Evolutionary conservation across 2,888 invertebrate genomes (phyloP).

Genomic region (Podabrus alpinus): DNA sequence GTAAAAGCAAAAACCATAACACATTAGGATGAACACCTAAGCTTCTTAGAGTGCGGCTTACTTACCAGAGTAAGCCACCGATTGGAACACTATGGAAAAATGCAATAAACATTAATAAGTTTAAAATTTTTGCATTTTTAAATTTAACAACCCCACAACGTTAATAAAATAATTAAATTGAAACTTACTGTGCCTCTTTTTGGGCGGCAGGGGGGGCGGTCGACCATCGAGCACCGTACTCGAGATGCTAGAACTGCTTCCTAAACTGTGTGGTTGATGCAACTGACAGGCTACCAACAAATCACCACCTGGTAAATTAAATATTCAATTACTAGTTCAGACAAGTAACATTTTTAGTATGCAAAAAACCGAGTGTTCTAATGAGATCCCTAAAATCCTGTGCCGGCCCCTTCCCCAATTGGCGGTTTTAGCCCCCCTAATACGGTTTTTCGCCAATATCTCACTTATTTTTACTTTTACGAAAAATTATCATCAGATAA

Average conservation of each 20-base stretch:
- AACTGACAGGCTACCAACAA: constrained; percentile 53
- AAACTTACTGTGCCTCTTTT: constrained; percentile 93
- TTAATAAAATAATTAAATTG: constrained; percentile 11
- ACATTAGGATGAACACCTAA: constrained; percentile 4
- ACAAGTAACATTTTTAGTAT: no score
- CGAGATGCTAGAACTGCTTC: constrained; percentile 41
- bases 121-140: constrained; percentile 32
- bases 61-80: constrained; percentile 95
- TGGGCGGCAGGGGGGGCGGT: constrained; percentile 89
- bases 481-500: no score
- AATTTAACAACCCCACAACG: neutral
- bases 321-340: neutral
- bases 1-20: constrained; percentile 8
- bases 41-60: constrained; percentile 57
- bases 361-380: no score
- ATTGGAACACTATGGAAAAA: constrained; percentile 83
- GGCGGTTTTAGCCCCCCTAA: no score
- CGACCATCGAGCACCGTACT: constrained; percentile 58
- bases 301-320: constrained; percentile 44
- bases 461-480: no score
- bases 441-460: no score
- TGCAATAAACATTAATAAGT: constrained; percentile 50
- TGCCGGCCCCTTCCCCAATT: no score
- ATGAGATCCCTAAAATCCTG: no score
- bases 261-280: constrained; percentile 53